Conservation (phyloP, 2,113 vertebrate species). For the Varanus salvator region DNA sequence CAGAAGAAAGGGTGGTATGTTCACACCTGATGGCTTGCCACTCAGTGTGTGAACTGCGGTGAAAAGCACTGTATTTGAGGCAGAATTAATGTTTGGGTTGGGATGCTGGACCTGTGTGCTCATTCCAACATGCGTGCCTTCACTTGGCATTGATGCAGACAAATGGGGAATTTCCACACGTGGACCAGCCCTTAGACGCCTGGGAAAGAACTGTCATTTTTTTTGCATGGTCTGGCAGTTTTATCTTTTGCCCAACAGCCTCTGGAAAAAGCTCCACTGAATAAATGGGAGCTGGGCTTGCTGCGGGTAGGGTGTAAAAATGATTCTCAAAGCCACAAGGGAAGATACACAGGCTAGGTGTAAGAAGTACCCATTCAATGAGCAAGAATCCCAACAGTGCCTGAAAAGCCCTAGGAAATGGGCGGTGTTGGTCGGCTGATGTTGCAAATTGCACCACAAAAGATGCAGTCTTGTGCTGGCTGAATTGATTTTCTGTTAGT, state of each 20-base stretch:
- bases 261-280: background rate
- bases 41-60: background rate
- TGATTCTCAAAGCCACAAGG: background rate
- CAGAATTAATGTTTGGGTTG: background rate
- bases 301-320: background rate
- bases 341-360: background rate
- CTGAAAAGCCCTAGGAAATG: background rate
- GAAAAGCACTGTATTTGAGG: background rate
- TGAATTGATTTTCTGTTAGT: background rate
- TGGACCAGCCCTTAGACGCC: background rate
- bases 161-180: background rate
- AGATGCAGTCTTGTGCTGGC: background rate
- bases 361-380: background rate
- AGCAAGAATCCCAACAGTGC: background rate
- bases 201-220: background rate
- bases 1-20: background rate
- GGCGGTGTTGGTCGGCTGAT: background rate
- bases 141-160: background rate
- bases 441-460: background rate
- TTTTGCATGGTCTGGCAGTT: background rate
- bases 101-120: background rate
- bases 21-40: background rate
- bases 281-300: background rate
- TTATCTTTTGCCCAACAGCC: background rate
- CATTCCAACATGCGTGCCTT: background rate